Base-by-base conservation (phyloP, 2,797 vertebrate species). In the Neoniphon sammara region DNA sequence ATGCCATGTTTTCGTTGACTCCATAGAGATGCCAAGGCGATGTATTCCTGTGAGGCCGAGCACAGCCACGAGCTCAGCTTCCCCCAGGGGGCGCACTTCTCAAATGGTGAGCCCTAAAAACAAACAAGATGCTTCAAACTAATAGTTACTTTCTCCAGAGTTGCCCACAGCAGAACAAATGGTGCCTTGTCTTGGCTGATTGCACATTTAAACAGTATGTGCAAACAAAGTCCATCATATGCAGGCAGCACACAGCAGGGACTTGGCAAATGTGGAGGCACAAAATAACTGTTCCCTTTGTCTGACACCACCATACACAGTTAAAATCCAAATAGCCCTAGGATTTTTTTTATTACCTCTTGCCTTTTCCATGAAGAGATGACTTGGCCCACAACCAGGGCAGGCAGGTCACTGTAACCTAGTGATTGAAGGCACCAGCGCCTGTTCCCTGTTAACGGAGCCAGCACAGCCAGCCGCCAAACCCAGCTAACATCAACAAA, bases 1-100 rank as follows among this genome's bases (percentile, higher is more conserved):
- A 39, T 34, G 7, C 31, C 31, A 34, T 1, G 31, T 23, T 42
- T 74, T 9, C 59, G 20, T 76, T 83, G 47, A 63, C 27, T 75
- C 70, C 92, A 50, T 77, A 98, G 97, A 78, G 95, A 97, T 82
- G 97, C 96, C 66, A 97, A 96, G 90, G 97, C 97, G 14, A 96
- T 97, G 93, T 98, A 97, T 87, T 97, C 96, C 70, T 98, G 97
- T 70, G 95, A 99, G 85, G 97, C 97, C 7, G 96, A 97, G 79
- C 96, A 98, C 85, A 97, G 96, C 87, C 95, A 98, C 9, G 97
- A 99, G 90, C 95, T 99, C 73, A 98, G 96, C 89, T 98, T 99
- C 89, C 98, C 97, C 62, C 95, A 98, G 88, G 97, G 97, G 85
- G 97, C 97, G 25, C 87, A 96, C 80, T 97, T 98, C 91, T 95